Conservation (phyloP, 2,888 invertebrate genomes). For the Serrognathus titanus region DNA sequence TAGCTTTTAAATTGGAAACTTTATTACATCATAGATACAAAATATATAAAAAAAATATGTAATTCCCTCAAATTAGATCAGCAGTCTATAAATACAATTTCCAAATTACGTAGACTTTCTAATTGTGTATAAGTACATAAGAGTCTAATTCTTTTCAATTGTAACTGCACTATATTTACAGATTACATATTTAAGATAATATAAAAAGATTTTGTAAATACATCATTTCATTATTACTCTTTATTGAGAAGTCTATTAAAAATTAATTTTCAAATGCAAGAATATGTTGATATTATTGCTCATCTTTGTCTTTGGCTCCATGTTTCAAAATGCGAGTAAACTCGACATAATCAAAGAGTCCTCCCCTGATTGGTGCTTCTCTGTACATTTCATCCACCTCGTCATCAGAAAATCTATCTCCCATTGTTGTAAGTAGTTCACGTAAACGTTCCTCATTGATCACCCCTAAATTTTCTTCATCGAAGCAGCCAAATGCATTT, state of each 20-base stretch:
- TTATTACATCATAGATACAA: no score
- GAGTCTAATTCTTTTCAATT: no score
- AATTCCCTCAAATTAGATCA: no score
- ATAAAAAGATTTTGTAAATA: no score
- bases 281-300: conserved; percentile 59
- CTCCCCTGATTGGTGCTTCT: conserved; percentile 95
- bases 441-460: conserved; percentile 92
- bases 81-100: no score
- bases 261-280: neutral
- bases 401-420: conserved; percentile 93
- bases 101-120: no score
- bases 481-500: conserved; percentile 99
- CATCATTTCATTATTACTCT: neutral
- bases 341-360: conserved; percentile 95
- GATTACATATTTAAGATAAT: neutral
- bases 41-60: no score
- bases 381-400: conserved; percentile 99
- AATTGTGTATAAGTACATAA: no score
- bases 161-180: neutral
- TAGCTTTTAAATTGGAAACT: no score
- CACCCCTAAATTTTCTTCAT: conserved; percentile 91
- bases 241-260: neutral
- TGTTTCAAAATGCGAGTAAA: conserved; percentile 98
- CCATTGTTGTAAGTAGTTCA: conserved; percentile 96
- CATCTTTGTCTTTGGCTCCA: conserved; percentile 98